Evolutionary conservation across 1,140 invertebrate species (phyloP), one percentile per base, ranked within the genome.

Genomic region (Hyposmocoma kahamanoa): DNA sequence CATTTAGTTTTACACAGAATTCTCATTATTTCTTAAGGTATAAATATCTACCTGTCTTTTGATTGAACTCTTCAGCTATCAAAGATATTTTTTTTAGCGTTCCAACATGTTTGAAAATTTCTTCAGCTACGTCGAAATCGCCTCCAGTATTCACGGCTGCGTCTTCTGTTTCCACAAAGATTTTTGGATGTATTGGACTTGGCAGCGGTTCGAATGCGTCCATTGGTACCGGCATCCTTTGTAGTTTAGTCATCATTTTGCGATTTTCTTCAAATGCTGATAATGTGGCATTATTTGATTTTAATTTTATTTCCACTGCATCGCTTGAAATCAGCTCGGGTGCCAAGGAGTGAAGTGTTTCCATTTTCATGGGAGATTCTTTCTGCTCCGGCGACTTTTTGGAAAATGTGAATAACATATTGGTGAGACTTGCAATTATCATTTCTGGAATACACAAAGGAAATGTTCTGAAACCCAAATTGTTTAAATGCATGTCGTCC

Each of bases 11-110:
- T n/a, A n/a, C n/a, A n/a, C n/a, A n/a, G n/a, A n/a, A n/a, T n/a
- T n/a, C n/a, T n/a, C n/a, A n/a, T n/a, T n/a, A n/a, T n/a, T n/a
- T n/a, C n/a, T n/a, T n/a, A n/a, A n/a, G n/a, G n/a, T n/a, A n/a
- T n/a, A n/a, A n/a, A n/a, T n/a, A n/a, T n/a, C n/a, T 60, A 79
- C 81, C 81, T 38, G 78, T 84, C 62, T 81, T 84, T 28, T 79
- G 65, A 49, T 82, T 84, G 42, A 84, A 84, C 41, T 84, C 78
- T 45, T 84, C 78, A 19, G 81, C 77, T 28, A 84, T 84, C 15
- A 84, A 53, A 10, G 78, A 82, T 60, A 84, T 81, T 47, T 72
- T 82, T 32, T 59, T 67, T 22, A 84, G 55, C 1, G 81, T 84
- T 6, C 53, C 53, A 6, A 84, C 81, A 45, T 82, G 67, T 53